Conservation (phyloP, 1,140 invertebrate genomes). For the Venturia canescens region DNA sequence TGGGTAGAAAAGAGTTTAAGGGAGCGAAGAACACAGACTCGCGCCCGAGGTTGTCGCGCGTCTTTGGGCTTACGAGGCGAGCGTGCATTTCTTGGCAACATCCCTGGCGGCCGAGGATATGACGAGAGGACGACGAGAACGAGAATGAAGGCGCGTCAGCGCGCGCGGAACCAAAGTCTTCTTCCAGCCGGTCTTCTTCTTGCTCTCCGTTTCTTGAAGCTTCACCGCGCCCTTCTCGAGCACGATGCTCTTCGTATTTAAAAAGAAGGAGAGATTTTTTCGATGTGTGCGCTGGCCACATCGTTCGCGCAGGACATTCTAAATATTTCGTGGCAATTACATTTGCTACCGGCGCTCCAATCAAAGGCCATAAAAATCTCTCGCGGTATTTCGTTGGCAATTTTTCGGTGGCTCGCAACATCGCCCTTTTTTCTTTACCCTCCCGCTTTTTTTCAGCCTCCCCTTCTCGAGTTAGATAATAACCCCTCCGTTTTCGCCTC, state of each 20-base stretch:
- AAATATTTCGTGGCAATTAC: conserved; percentile 67
- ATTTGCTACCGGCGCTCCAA: conserved; percentile 62
- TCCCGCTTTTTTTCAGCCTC: conserved; percentile 20
- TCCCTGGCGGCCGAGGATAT: conserved; percentile 20
- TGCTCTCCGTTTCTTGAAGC: conserved; percentile 10
- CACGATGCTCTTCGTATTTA: not conserved
- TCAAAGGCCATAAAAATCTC: conserved; percentile 68
- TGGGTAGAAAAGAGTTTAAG: conserved; percentile 44
- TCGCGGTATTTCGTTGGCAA: conserved; percentile 68
- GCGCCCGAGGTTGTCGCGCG: not conserved
- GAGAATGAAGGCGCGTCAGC: conserved; percentile 27
- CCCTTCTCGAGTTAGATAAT: conserved; percentile 62
- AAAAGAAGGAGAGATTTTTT: not conserved
- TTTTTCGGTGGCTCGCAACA: conserved; percentile 70
- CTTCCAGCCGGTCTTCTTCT: conserved; percentile 37
- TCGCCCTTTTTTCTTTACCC: conserved; percentile 19
- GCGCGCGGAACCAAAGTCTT: conserved; percentile 16
- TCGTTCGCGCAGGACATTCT: conserved; percentile 57
- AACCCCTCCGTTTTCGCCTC: conserved; percentile 46
- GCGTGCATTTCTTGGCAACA: not conserved
- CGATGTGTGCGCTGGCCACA: conserved; percentile 27
- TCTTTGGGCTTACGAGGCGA: not conserved
- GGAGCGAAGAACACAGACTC: conserved; percentile 36
- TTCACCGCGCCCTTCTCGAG: conserved; percentile 17
- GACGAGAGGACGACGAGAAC: not conserved